Evolutionary conservation across 2,113 vertebrate species (phyloP).

Genomic region (Myanophis thanlyinensis): DNA sequence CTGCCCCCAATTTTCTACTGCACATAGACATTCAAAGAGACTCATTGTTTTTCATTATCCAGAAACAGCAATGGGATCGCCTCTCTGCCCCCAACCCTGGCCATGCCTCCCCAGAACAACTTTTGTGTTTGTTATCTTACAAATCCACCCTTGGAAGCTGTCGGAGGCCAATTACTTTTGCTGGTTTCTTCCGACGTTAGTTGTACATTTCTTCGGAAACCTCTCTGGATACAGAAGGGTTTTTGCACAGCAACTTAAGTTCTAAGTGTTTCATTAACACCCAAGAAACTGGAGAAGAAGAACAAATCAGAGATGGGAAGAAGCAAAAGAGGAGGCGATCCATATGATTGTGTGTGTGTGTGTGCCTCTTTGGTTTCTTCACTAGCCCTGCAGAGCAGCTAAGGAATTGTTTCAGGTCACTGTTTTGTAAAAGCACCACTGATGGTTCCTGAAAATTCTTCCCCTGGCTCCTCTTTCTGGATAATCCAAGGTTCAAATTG

Average conservation of each 20-base stretch:
- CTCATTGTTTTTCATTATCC: background rate
- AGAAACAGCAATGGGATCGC: background rate
- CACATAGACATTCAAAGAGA: background rate
- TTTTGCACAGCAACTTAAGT: slow-evolving; percentile 57
- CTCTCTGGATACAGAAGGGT: slow-evolving; percentile 56
- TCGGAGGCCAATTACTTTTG: slow-evolving; percentile 49
- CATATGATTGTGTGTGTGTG: slow-evolving; percentile 21
- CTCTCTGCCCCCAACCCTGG: background rate
- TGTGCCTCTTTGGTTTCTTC: background rate
- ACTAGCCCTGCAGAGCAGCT: background rate
- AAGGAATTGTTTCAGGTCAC: no score
- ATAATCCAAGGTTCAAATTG: background rate
- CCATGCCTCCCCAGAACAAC: background rate
- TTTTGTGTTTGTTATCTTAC: slow-evolving; percentile 34
- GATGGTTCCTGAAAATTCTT: background rate
- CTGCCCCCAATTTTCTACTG: background rate
- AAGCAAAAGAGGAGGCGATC: background rate
- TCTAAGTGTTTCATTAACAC: slow-evolving; percentile 56
- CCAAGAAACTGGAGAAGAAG: background rate
- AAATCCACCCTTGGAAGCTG: slow-evolving; percentile 43
- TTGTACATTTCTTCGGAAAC: slow-evolving; percentile 55
- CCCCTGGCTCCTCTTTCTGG: background rate
- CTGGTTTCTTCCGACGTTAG: slow-evolving; percentile 46
- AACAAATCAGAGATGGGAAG: slow-evolving; percentile 28
- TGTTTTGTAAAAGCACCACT: background rate